Evolutionary conservation across 2,888 invertebrate genomes (phyloP), one percentile per base, ranked within the genome.

Genomic region (Sycophila texana): DNA sequence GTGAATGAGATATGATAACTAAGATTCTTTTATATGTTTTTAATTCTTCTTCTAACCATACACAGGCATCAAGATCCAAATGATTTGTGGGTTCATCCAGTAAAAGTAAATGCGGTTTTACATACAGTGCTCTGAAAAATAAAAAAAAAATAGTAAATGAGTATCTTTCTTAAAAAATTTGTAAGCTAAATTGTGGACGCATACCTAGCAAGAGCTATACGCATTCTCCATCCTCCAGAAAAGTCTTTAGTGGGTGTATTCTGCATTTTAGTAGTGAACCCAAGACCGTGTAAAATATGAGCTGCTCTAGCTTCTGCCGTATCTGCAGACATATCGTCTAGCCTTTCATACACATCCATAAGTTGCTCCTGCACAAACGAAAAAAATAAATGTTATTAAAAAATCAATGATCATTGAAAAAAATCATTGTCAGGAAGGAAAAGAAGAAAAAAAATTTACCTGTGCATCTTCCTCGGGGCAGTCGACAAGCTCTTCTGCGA

Each of bases 71-170:
- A 85, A 99, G 93, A 93, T 99, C 99, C 83, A 99, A 94, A 91
- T 99, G 99, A 92, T 99, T 99, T 14, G 99, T 99, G 4, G 99
- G 99, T 92, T 99, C 99, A 90, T 99, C 99, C 55, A 99, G 93
- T 86, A 99, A 92, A 83, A 99, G 92, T 79, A 99, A 92, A 88
- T 99, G 99, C 0, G 99, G 99, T 90, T 99, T 99, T 65, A 99
- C 96, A 90, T 99, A 99, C 57, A 99, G 92, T 1, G 99, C 99
- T 86, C 99, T 88, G 53, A 66, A 78, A 61, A 82, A 67, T 51
- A 58, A 26, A 57, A 70, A 70, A 30, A 77, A 68, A 13, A 51
- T 3, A 20, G 26, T 26, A 53, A 68, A 22, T 60, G 16, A 16
- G 71, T 49, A 60, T 30, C 47, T 49, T 79, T 26, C 30, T 39